Evolutionary conservation across 2,888 invertebrate species (phyloP), one percentile per base, ranked within the genome.

Genomic region (Cyaniris semiargus): DNA sequence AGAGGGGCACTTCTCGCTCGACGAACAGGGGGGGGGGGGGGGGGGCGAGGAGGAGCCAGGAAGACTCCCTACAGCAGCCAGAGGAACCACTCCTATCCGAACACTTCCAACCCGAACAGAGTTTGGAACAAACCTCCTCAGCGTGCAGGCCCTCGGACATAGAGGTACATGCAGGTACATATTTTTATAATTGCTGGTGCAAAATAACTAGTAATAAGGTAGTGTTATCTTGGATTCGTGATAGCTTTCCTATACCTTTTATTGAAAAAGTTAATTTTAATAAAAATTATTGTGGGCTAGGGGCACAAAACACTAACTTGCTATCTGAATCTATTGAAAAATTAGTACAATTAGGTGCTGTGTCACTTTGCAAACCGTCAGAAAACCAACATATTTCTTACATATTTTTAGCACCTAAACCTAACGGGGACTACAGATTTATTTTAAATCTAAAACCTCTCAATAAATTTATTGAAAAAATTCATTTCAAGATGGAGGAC

Each of bases 171-270:
- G 81, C 79, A 6, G 81, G 81, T 31, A 56, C 60, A 44, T 23
- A 78, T 72, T 81, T 78, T 79, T 82, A 81, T 77, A 48, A 80
- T 21, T 79, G 78, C 72, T 82, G 82, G 81, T 60, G 76, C 8
- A 48, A 74, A 0, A 78, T 84, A 23, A 70, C 70, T 8, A 15
- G 15, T 15, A 76, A 71, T 53, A 21, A 76, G 7, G 27, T 76
- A 23, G 44, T 72, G 21, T 72, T 72, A 72, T 34, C 31, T 48
- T 72, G 48, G 38, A 48, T 72, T 23, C 31, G 10, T 21, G 38
- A 72, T 10, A 48, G 48, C 7, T 72, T 38, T 21, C 44, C 34
- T n/a, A 48, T 48, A 44, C 72, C 48, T 21, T 72, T 72, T 70
- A 15, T 18, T 23, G 6, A 15, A 23, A 34, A 70, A 3, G 31